These are phyloP conservation scores for Grammomys dolichurus DNA, from an alignment of 2,113 vertebrate genomes.

Conservation along the genomic window DNA sequence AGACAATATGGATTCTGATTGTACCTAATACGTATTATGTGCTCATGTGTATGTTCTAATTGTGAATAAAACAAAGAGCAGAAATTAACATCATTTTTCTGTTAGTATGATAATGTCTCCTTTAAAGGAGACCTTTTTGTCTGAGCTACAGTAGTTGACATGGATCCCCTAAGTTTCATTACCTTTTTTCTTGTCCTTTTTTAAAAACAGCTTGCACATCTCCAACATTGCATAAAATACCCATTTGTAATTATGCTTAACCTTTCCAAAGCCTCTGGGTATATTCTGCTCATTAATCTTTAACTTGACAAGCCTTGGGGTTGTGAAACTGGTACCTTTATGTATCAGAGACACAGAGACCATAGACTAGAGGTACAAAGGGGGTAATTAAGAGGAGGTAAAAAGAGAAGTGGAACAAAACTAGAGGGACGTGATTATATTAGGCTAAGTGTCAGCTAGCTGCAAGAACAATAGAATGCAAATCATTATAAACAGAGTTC, in stretches of 20 bases:
- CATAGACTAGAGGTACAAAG: conserved; percentile 84
- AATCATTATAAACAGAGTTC: conserved; percentile 76
- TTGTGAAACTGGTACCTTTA: conserved; percentile 83
- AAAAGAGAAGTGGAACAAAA: conserved; percentile 85
- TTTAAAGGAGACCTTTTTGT: conserved; percentile 56
- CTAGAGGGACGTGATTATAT: conserved; percentile 83
- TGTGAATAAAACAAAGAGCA: conserved; percentile 81
- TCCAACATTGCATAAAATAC: conserved; percentile 87
- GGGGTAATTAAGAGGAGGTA: conserved; percentile 85
- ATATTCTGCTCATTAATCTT: conserved; percentile 90
- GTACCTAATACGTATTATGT: conserved; percentile 77
- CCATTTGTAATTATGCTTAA: conserved; percentile 91
- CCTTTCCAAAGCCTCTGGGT: conserved; percentile 89
- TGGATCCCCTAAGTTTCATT: conserved; percentile 85
- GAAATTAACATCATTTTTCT: conserved; percentile 73
- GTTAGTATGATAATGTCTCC: conserved; percentile 81
- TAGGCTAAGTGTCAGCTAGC: conserved; percentile 78
- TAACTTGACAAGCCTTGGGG: conserved; percentile 88
- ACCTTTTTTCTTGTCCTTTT: conserved; percentile 74
- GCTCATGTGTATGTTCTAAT: conserved; percentile 56
- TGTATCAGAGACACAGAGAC: conserved; percentile 83
- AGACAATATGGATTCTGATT: conserved; percentile 64
- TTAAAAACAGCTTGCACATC: conserved; percentile 83
- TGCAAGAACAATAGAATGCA: conserved; percentile 79
- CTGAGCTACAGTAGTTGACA: conserved; percentile 78